Conservation (phyloP, 1,140 invertebrate genomes). For the Sitophilus oryzae region DNA sequence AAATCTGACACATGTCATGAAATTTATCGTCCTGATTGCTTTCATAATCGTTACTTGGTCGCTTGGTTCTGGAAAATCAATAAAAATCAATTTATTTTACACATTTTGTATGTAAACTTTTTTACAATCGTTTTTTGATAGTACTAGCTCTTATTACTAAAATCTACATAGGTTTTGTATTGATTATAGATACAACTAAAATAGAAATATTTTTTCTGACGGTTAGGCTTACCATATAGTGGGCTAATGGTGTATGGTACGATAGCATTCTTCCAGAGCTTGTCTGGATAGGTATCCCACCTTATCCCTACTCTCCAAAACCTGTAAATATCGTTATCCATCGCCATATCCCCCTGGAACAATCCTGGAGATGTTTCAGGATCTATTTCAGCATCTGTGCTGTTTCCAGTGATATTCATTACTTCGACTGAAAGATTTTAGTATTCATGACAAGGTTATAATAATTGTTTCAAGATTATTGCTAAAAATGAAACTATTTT, state of each 20-base stretch:
- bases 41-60: conserved; percentile 54
- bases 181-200: too few relatives aligned
- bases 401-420: conserved; percentile 18
- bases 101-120: too few relatives aligned
- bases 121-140: too few relatives aligned
- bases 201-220: too few relatives aligned
- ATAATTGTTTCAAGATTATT: neutral
- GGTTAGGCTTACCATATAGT: conserved; percentile 55
- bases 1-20: conserved; percentile 58
- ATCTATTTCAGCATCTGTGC: conserved; percentile 46
- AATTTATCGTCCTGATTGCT: conserved; percentile 54
- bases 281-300: conserved; percentile 61
- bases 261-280: conserved; percentile 53
- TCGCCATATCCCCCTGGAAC: conserved; percentile 64
- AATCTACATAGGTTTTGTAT: too few relatives aligned
- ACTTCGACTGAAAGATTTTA: conserved; percentile 12
- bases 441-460: conserved; percentile 5
- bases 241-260: conserved; percentile 57
- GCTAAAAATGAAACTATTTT: neutral
- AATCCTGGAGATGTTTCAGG: conserved; percentile 61
- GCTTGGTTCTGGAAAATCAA: conserved; percentile 46
- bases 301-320: conserved; percentile 56
- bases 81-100: conserved; percentile 5
- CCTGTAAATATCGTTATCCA: conserved; percentile 48
- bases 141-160: too few relatives aligned